Percentiles rank a stretch among this genome's conserved stretches.
Evolutionary conservation across 1,140 invertebrate species (phyloP).

Genomic region (Pseudomyrmex sp.): DNA sequence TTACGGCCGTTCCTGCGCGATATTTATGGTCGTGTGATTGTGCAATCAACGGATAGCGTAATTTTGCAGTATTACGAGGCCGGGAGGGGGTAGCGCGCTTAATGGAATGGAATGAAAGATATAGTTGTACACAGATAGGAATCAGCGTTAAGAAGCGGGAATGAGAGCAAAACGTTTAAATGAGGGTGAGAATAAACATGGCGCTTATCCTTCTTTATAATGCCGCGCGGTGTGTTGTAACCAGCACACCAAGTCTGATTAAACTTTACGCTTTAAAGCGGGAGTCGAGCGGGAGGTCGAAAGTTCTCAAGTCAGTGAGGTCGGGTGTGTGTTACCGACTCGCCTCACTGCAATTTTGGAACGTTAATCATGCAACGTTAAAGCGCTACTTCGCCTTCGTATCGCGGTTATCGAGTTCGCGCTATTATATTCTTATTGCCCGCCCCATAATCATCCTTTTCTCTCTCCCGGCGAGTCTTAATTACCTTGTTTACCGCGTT

Average conservation of each 20-base stretch:
- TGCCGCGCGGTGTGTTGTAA: neutral
- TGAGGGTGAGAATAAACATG: neutral
- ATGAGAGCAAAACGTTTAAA: neutral
- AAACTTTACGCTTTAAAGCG: slow-evolving; percentile 44
- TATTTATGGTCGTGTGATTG: slow-evolving; percentile 35
- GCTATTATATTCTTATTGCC: slow-evolving; percentile 60
- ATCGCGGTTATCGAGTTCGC: slow-evolving; percentile 58
- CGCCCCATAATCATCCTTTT: slow-evolving; percentile 52
- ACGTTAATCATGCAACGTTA: slow-evolving; percentile 60
- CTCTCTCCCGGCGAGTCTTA: slow-evolving; percentile 46
- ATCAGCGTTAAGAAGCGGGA: neutral
- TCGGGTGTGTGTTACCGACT: slow-evolving; percentile 21
- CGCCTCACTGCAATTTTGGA: slow-evolving; percentile 46
- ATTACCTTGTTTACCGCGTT: slow-evolving; percentile 59
- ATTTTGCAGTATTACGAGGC: slow-evolving; percentile 28
- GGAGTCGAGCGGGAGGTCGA: slow-evolving; percentile 21
- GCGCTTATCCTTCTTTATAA: neutral
- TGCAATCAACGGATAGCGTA: slow-evolving; percentile 40
- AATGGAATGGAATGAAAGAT: slow-evolving; percentile 51
- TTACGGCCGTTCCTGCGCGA: slow-evolving; percentile 31
- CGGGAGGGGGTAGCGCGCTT: neutral
- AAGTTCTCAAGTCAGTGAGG: slow-evolving; percentile 50
- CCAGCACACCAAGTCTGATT: slow-evolving; percentile 9
- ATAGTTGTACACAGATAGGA: neutral
- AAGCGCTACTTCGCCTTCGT: slow-evolving; percentile 41